Percentiles rank a stretch among this genome's conserved stretches.
Evolutionary conservation across 2,888 invertebrate species (phyloP).

Genomic region (Drosophila aldrichi): DNA sequence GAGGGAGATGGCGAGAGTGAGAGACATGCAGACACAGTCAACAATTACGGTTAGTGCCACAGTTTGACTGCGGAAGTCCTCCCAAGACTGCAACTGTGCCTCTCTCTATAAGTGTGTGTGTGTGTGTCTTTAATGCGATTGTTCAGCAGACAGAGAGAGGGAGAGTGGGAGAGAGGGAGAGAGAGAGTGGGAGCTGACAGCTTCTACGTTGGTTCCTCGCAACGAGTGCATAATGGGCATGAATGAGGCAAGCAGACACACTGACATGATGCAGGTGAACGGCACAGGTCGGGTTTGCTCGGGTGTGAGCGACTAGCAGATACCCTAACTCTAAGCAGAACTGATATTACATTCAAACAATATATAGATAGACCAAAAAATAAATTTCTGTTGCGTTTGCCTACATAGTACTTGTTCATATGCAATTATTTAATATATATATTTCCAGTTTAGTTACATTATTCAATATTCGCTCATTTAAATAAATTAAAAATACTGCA

Average conservation of each 20-base stretch:
- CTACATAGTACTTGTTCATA: not conserved
- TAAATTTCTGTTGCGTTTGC: no score
- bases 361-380: not conserved
- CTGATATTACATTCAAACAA: not conserved
- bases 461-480: no score
- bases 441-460: not conserved
- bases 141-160: constrained; percentile 29
- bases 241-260: constrained; percentile 43
- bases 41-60: constrained; percentile 77
- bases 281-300: not conserved
- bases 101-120: constrained; percentile 3
- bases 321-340: not conserved
- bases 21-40: constrained; percentile 62
- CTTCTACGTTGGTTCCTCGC: constrained; percentile 31
- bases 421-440: not conserved
- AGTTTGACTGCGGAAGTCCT: constrained; percentile 65
- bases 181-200: not conserved
- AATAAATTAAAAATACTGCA: no score
- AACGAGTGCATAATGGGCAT: constrained; percentile 71
- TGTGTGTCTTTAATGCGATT: constrained; percentile 44
- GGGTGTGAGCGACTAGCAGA: no score
- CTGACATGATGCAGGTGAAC: constrained; percentile 65
- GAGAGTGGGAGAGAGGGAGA: constrained; percentile 13
- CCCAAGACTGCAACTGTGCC: constrained; percentile 5
- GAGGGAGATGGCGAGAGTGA: not conserved